Base-by-base conservation (phyloP, 2,797 vertebrate species). In the Scarus forsteni region DNA sequence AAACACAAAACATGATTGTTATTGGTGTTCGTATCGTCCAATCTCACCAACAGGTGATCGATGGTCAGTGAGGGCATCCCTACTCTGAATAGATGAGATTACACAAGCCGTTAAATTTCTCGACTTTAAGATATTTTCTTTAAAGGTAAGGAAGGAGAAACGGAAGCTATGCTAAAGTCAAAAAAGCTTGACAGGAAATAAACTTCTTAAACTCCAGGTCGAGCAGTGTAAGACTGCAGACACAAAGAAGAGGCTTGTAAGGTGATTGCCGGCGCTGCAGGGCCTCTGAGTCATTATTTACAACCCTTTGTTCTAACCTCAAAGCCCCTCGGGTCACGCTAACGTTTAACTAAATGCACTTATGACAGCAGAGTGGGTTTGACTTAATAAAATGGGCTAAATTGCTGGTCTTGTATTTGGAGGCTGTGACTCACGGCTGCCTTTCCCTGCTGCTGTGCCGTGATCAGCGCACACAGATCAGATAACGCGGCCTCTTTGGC, bases 401-500 rank as follows among this genome's bases (percentile, higher is more conserved):
- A 40, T 55, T 51, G 18, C 34, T 35, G 34, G 34, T 48, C 60
- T 34, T n/a, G 36, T 54, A 45, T 39, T 3, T 60, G 12, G 7
- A 53, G 44, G 36, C 46, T 63, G 70, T 45, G 16, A 7, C 57
- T 52, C 57, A 15, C 6, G 56, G 35, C 48, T 42, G 11, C 36
- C 36, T 56, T 54, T 16, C 56, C 63, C 6, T 42, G 48, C 64
- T 18, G 4, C 13, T 35, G 54, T 19, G 15, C 19, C 42, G 19
- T 3, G 59, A 10, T 60, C 68, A 44, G 53, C 70, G 56, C 69
- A 52, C 56, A 50, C n/a, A 55, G 69, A 80, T 88, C 77, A 70
- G 52, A 80, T 85, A 73, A 79, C 84, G 51, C 11, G 15, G 43
- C 66, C 72, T 70, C 56, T 74, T 57, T 69, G 70, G 74, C 75